Conservation (phyloP, 2,797 vertebrate genomes). For the Megalops cyprinoides region DNA sequence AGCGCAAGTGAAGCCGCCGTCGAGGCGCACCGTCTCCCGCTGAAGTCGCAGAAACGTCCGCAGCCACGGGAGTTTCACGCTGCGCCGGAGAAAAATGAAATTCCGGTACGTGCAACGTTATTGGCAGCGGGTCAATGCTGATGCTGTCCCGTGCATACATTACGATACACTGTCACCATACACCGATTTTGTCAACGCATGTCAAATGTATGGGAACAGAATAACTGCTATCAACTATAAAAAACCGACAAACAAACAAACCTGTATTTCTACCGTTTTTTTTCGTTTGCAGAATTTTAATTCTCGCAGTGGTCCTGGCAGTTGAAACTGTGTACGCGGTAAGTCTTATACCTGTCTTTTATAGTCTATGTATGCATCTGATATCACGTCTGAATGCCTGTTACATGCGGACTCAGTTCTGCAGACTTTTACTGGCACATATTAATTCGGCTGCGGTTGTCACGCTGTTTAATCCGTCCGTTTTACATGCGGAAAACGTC, state of each 20-base stretch:
- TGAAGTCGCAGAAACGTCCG: not conserved
- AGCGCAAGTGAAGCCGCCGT: not conserved
- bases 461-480: too few species aligned
- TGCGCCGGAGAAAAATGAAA: conserved; percentile 2
- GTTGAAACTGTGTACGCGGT: not conserved
- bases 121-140: not conserved
- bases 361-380: not conserved
- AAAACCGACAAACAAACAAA: not conserved
- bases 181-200: not conserved
- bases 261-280: not conserved
- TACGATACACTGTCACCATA: not conserved
- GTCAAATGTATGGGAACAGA: not conserved
- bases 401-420: not conserved
- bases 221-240: not conserved
- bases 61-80: conserved; percentile 1
- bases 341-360: not conserved
- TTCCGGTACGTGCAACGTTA: not conserved
- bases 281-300: not conserved
- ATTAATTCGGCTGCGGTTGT: too few species aligned
- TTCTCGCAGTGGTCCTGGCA: not conserved
- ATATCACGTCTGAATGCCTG: not conserved
- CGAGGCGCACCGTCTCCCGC: conserved; percentile 1
- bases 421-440: not conserved
- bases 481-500: not conserved
- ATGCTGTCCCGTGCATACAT: not conserved